Evolutionary conservation across 2,888 invertebrate genomes (phyloP).

Genomic region (Pristionchus entomophagus): DNA sequence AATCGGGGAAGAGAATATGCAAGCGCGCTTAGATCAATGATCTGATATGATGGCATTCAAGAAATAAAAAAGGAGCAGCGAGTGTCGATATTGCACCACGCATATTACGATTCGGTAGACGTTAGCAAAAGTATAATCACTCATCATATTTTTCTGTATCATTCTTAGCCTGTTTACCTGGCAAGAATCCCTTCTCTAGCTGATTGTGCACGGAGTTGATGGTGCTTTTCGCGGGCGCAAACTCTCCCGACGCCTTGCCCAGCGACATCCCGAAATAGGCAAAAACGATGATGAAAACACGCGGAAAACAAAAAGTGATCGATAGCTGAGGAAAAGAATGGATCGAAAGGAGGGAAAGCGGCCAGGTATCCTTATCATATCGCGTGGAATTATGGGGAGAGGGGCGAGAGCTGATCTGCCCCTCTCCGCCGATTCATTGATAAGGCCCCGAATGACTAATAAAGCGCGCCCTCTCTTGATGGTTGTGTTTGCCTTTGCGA

Average conservation of each 20-base stretch:
- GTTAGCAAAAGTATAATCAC: too few relatives aligned
- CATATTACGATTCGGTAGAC: too few relatives aligned
- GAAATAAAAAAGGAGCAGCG: too few relatives aligned
- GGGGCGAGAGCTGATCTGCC: not conserved
- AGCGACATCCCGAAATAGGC: slow-evolving; percentile 39
- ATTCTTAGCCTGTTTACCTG: slow-evolving; percentile 16
- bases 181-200: slow-evolving; percentile 46
- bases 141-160: too few relatives aligned
- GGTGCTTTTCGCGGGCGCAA: slow-evolving; percentile 30
- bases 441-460: slow-evolving; percentile 15
- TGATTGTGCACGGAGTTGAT: slow-evolving; percentile 31
- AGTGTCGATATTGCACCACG: too few relatives aligned
- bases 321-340: not conserved
- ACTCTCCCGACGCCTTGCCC: slow-evolving; percentile 43
- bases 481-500: slow-evolving; percentile 32
- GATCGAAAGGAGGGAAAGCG: not conserved
- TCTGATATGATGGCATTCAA: too few relatives aligned
- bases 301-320: slow-evolving; percentile 4
- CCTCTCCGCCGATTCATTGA: slow-evolving; percentile 9
- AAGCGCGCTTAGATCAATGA: too few relatives aligned
- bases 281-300: not conserved
- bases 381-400: not conserved
- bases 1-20: too few relatives aligned
- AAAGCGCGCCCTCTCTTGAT: not conserved
- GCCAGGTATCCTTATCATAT: too few relatives aligned